Evolutionary conservation across 2,888 invertebrate species (phyloP).

Genomic region (Himalopsyche kuldschensis): DNA sequence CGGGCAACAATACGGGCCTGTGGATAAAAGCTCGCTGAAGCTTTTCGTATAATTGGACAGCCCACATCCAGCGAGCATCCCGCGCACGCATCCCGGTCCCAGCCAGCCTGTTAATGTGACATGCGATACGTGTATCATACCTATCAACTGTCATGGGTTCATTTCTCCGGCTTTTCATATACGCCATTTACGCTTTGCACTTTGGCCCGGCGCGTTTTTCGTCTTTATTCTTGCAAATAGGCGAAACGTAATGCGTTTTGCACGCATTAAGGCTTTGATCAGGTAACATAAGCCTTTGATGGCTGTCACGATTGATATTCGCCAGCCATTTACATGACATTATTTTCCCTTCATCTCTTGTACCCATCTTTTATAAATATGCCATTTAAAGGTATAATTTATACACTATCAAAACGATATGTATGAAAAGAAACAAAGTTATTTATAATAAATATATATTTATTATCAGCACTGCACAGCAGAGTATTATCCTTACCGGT

Average conservation of each 20-base stretch:
- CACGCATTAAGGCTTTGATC: neutral
- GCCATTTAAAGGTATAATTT: too few relatives aligned
- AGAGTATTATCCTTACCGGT: too few relatives aligned
- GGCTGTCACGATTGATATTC: neutral
- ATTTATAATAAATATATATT: too few relatives aligned
- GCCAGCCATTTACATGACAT: neutral
- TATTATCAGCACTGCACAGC: too few relatives aligned
- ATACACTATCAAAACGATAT: too few relatives aligned
- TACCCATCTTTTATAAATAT: too few relatives aligned
- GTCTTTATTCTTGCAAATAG: neutral
- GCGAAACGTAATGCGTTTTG: neutral
- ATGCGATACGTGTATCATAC: slow-evolving; percentile 14
- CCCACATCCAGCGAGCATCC: slow-evolving; percentile 8
- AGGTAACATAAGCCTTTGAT: slow-evolving; percentile 1
- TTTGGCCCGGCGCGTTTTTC: neutral
- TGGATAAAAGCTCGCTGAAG: slow-evolving; percentile 11
- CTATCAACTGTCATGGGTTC: neutral
- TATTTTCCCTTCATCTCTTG: neutral
- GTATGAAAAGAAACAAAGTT: too few relatives aligned
- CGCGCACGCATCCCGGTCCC: neutral
- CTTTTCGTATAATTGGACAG: slow-evolving; percentile 24
- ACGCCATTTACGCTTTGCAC: neutral
- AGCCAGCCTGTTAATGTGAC: slow-evolving; percentile 10
- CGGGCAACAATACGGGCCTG: slow-evolving; percentile 4
- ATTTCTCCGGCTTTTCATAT: slow-evolving; percentile 2